Percentiles rank a stretch among this genome's conserved stretches.
phyloP scores from a whole-genome alignment of 2,113 vertebrate genomes.

The Phocoena sinus region DNA sequence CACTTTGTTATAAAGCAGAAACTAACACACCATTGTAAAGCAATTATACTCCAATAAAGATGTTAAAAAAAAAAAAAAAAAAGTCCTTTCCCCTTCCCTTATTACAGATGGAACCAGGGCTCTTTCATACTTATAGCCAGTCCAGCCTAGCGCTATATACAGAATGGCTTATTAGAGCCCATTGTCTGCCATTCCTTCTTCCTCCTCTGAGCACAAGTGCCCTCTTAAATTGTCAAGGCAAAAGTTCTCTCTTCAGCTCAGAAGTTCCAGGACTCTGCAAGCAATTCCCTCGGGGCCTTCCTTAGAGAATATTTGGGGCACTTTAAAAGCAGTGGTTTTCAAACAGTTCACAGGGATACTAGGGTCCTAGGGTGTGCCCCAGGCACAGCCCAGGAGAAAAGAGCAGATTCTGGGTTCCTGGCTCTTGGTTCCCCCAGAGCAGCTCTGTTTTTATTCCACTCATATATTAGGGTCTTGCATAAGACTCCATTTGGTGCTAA shows the following conservation, averaged over 20 bases:
- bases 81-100: neutral
- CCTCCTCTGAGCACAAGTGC: neutral
- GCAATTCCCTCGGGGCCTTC: neutral
- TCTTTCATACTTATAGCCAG: neutral
- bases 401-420: neutral
- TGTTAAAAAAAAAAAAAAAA: no score
- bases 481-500: slow-evolving; percentile 41
- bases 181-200: neutral
- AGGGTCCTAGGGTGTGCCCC: neutral
- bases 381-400: neutral
- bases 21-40: no score
- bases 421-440: neutral
- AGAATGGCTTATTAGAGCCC: neutral
- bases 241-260: neutral
- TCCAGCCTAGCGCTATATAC: neutral
- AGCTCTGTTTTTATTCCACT: slow-evolving; percentile 18
- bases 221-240: neutral
- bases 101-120: neutral
- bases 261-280: neutral
- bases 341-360: neutral
- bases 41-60: no score
- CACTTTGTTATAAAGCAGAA: no score
- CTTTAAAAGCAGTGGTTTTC: neutral
- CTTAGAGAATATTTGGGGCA: neutral
- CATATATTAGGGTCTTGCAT: neutral